Conservation (phyloP, 2,797 vertebrate species). For the Sebastolobus altivelis region DNA sequence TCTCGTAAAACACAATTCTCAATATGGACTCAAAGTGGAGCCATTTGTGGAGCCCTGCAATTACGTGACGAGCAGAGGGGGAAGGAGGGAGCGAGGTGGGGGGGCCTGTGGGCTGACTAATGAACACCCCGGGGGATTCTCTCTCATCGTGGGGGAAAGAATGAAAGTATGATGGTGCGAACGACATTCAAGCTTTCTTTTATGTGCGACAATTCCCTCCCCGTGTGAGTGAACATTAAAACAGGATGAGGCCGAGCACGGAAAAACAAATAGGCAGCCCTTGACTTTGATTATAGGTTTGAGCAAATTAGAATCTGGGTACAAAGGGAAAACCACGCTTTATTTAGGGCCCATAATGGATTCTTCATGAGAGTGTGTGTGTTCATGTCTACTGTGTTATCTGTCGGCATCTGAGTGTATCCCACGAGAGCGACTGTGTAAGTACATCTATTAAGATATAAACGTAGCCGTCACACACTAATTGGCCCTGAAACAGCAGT, state of each 20-base stretch:
- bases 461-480: slow-evolving; percentile 39
- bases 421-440: background rate
- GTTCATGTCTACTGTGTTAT: background rate
- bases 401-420: background rate
- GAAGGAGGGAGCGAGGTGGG: background rate
- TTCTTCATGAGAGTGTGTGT: slow-evolving; percentile 39
- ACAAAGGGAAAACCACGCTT: slow-evolving; percentile 50
- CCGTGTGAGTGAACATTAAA: slow-evolving; percentile 48
- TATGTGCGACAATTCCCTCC: slow-evolving; percentile 48
- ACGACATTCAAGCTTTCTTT: slow-evolving; percentile 67
- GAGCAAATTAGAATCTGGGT: slow-evolving; percentile 65
- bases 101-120: slow-evolving; percentile 68
- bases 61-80: slow-evolving; percentile 58
- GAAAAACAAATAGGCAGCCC: slow-evolving; percentile 61
- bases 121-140: slow-evolving; percentile 77
- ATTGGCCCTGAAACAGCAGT: slow-evolving; percentile 38
- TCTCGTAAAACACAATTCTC: slow-evolving; percentile 58
- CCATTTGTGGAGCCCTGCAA: slow-evolving; percentile 72
- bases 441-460: slow-evolving; percentile 49
- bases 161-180: slow-evolving; percentile 70
- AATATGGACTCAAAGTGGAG: slow-evolving; percentile 73
- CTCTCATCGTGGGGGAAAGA: slow-evolving; percentile 53
- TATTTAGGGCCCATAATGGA: slow-evolving; percentile 45
- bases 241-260: slow-evolving; percentile 28
- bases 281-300: slow-evolving; percentile 73